phyloP scores from a whole-genome alignment of 2,888 invertebrate genomes.

The Agriopis marginaria region DNA sequence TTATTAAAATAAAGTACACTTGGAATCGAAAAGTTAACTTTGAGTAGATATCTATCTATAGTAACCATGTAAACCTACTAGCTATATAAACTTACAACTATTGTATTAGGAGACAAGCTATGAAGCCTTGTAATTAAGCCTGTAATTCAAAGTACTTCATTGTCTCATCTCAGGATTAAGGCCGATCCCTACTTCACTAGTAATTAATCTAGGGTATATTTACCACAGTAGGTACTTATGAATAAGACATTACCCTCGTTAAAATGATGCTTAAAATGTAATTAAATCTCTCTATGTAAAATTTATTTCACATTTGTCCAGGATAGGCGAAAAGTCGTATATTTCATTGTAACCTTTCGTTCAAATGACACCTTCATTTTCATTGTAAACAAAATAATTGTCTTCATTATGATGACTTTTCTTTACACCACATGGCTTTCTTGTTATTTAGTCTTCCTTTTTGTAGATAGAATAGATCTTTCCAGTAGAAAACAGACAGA shows the following conservation, averaged over 20 bases:
- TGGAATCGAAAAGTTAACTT: too few relatives aligned
- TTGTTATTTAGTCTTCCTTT: too few relatives aligned
- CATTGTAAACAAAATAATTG: background rate
- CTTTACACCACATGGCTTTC: too few relatives aligned
- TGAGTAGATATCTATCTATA: too few relatives aligned
- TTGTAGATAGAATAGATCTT: too few relatives aligned
- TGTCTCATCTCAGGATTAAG: conserved; percentile 10
- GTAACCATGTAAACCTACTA: background rate
- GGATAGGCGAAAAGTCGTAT: too few relatives aligned
- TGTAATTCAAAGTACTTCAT: conserved; percentile 7
- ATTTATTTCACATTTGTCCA: too few relatives aligned
- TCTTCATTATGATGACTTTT: background rate
- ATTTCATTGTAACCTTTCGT: background rate
- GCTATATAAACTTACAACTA: conserved; percentile 6
- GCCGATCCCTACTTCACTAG: conserved; percentile 16
- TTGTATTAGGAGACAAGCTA: conserved; percentile 17
- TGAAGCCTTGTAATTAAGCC: conserved; percentile 15
- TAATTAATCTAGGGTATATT: conserved; percentile 17
- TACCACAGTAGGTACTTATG: background rate
- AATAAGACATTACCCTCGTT: background rate
- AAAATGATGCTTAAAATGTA: too few relatives aligned
- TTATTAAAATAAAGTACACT: too few relatives aligned
- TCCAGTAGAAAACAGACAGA: too few relatives aligned
- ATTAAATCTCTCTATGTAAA: too few relatives aligned
- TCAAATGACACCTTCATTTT: background rate